Conservation (phyloP, 2,113 vertebrate genomes). For the Cardinalis cardinalis region DNA sequence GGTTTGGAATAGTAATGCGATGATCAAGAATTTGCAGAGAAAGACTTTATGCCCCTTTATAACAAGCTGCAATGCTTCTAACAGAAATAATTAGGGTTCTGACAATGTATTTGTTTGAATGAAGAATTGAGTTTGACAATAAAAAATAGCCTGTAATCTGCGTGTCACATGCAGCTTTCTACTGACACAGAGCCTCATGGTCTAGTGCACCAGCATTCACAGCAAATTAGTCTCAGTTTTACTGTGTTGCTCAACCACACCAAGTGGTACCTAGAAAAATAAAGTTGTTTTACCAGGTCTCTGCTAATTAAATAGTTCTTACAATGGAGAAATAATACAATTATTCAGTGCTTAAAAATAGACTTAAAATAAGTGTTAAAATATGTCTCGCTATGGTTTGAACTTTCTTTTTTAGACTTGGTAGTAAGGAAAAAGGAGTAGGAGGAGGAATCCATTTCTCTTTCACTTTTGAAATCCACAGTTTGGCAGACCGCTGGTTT, state of each 20-base stretch:
- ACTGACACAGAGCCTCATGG: conserved; percentile 1
- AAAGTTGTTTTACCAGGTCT: background rate
- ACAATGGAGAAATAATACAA: background rate
- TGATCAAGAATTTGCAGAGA: conserved; percentile 9
- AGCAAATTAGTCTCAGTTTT: conserved; percentile 25
- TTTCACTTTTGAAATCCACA: background rate
- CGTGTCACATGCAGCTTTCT: background rate
- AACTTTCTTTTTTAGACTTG: background rate
- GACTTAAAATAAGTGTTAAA: background rate
- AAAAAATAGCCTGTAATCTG: conserved; percentile 52
- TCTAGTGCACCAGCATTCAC: conserved; percentile 12
- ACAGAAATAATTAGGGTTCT: conserved; percentile 39
- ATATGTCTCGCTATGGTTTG: background rate
- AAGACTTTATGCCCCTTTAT: background rate
- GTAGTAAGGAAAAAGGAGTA: background rate
- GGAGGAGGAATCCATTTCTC: background rate
- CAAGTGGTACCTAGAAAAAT: background rate
- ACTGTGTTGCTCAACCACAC: background rate
- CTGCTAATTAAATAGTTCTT: background rate
- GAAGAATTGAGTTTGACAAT: conserved; percentile 41
- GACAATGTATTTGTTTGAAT: conserved; percentile 6
- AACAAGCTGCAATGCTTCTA: conserved; percentile 5
- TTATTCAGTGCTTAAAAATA: background rate
- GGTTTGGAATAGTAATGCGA: background rate
- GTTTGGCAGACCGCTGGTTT: background rate